Evolutionary conservation across 2,113 vertebrate genomes (phyloP).

Genomic region (Myotis yumanensis): DNA sequence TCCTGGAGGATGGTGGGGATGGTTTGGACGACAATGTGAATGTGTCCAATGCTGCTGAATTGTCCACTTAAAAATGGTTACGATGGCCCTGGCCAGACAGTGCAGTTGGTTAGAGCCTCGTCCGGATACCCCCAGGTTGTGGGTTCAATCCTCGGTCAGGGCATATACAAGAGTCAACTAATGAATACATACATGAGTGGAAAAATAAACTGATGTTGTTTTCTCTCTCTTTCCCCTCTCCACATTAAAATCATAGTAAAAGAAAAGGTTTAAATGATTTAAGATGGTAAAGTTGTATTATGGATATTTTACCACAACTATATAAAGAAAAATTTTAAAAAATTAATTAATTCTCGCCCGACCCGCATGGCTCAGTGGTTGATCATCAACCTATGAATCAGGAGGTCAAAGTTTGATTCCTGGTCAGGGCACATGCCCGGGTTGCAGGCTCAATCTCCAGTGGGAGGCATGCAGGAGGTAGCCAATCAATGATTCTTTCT

Average conservation of each 20-base stretch:
- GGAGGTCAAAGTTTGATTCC: not conserved
- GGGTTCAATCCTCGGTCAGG: no score
- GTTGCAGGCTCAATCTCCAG: not conserved
- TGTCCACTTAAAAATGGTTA: no score
- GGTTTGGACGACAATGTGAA: fast-evolving
- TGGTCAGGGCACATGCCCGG: not conserved
- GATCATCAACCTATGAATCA: not conserved
- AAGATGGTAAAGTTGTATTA: no score
- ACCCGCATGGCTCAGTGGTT: not conserved
- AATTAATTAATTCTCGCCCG: not conserved
- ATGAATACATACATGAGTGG: no score
- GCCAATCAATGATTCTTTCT: not conserved
- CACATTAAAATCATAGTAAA: no score
- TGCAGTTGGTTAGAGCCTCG: not conserved
- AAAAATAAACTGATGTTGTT: no score
- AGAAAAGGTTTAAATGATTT: no score
- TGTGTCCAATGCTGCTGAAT: not conserved
- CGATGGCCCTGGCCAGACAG: not conserved
- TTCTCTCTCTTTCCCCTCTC: no score
- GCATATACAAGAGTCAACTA: no score
- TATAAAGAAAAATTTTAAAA: no score
- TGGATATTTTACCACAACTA: no score
- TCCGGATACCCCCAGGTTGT: not conserved
- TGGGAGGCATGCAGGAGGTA: not conserved
- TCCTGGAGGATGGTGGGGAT: not conserved